These are phyloP conservation scores for Nematostella vectensis DNA, from an alignment of 92 coral and sea anemone genomes.

Conservation along the genomic window DNA sequence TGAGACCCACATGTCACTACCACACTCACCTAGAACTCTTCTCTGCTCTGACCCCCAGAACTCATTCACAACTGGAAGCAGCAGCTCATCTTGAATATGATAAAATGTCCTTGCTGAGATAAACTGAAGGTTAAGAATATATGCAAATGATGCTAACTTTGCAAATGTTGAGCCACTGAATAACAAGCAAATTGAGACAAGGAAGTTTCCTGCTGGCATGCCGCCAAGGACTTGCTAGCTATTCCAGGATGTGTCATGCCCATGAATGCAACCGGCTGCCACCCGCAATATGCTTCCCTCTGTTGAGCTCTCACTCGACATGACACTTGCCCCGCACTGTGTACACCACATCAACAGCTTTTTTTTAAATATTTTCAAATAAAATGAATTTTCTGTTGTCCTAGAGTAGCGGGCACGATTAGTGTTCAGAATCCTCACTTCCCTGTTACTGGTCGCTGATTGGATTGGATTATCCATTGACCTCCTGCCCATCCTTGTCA, in stretches of 20 bases:
- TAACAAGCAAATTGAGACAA: conserved; percentile 32
- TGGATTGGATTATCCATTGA: neutral
- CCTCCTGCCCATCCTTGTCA: neutral
- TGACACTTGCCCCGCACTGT: conserved; percentile 16
- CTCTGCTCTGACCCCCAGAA: conserved; percentile 37
- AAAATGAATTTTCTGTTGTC: neutral
- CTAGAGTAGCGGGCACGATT: neutral
- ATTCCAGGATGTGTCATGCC: conserved; percentile 22
- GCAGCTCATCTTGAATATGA: conserved; percentile 12
- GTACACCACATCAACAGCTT: neutral
- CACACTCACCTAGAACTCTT: conserved; percentile 4
- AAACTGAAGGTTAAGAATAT: conserved; percentile 20
- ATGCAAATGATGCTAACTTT: conserved; percentile 23
- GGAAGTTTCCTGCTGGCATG: conserved; percentile 30
- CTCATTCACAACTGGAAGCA: conserved; percentile 40
- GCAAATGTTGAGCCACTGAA: conserved; percentile 41
- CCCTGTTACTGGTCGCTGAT: too few species aligned
- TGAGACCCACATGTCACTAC: conserved; percentile 7
- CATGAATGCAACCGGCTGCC: conserved; percentile 14
- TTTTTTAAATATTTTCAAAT: neutral
- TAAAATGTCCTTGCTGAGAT: conserved; percentile 27
- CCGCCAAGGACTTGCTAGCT: conserved; percentile 27
- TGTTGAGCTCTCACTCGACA: conserved; percentile 9
- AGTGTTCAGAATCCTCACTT: neutral
- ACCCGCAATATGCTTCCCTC: conserved; percentile 28